Base-by-base conservation (phyloP, 2,888 invertebrate species). In the Tenthredo distinguenda region DNA sequence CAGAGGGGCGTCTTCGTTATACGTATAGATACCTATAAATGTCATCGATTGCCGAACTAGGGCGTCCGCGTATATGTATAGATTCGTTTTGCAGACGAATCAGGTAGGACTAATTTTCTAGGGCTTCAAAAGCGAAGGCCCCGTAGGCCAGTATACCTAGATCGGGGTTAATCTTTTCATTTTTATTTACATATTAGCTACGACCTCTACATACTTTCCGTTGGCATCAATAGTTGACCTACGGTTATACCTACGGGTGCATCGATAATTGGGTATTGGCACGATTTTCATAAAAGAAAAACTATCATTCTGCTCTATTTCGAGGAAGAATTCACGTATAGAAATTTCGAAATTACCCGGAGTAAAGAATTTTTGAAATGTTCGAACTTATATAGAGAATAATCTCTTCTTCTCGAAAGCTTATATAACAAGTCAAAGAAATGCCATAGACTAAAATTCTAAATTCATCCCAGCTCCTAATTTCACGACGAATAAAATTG, bases 121-220 rank as follows among this genome's bases (percentile, higher is more conserved):
- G 18, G 77, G 77, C 77, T 77, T 77, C 77, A 18, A 31, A 47
- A 50, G 76, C 76, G 77, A 55, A 77, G 55, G 77, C 50, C 77
- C 74, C 71, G 34, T 74, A 43, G 10, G 21, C 12, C 43, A 31
- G 31, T 26, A 68, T 40, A 72, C 18, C 9, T 34, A 77, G 47
- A 77, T 50, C 50, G 77, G 77, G 77, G 77, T 77, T 47, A 77
- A 77, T 77, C 77, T 77, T 21, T 55, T 77, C 43, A 74, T 77
- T 77, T 77, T 31, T 31, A 47, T 47, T 55, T 55, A 18, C 34
- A 77, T 74, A 77, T 77, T 55, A 34, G n/a, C 74, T 43, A 9
- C 21, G 74, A 74, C 21, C 43, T 21, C 40, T 43, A 9, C 15
- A 21, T 21, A 43, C 10, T 26, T 62, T 62, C 3, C n/a, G 43